Percentiles rank a stretch among this genome's conserved stretches.
Evolutionary conservation across 1,140 invertebrate species (phyloP).

Genomic region (Pseudomyrmex flavicornis): DNA sequence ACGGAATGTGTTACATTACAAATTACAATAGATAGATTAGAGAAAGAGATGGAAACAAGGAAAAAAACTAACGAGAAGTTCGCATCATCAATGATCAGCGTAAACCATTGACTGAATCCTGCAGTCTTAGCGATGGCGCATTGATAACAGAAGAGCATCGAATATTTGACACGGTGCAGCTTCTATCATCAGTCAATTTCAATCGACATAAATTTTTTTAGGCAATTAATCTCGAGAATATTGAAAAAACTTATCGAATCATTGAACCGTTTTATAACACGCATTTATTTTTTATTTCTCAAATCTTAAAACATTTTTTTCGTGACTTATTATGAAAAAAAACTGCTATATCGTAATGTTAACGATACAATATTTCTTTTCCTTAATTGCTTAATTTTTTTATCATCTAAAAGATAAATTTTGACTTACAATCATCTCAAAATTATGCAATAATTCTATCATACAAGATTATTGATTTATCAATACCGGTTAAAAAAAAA

Average conservation of each 20-base stretch:
- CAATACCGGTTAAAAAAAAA: no score
- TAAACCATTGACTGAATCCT: slow-evolving; percentile 13
- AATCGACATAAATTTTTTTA: slow-evolving; percentile 32
- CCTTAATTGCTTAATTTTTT: no score
- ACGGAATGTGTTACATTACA: slow-evolving; percentile 3
- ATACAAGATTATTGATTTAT: no score
- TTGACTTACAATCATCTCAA: no score
- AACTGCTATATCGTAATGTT: no score
- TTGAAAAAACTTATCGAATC: slow-evolving; percentile 20
- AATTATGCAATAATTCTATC: no score
- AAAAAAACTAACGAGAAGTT: no score
- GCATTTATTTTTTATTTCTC: no score
- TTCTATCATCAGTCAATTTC: slow-evolving; percentile 42
- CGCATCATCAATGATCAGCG: slow-evolving; percentile 28
- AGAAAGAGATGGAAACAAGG: slow-evolving; percentile 1
- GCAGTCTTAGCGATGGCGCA: background rate
- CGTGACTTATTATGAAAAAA: no score
- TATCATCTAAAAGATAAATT: no score
- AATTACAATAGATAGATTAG: slow-evolving; percentile 4
- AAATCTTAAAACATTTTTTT: no score
- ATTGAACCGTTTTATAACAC: background rate
- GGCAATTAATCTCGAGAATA: slow-evolving; percentile 8
- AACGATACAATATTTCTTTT: no score
- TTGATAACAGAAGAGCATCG: slow-evolving; percentile 23
- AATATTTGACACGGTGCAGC: slow-evolving; percentile 29